Percentiles rank a stretch among this genome's conserved stretches.
Conservation (phyloP, 1,140 invertebrate species). For the Drosophila pectinifera region DNA sequence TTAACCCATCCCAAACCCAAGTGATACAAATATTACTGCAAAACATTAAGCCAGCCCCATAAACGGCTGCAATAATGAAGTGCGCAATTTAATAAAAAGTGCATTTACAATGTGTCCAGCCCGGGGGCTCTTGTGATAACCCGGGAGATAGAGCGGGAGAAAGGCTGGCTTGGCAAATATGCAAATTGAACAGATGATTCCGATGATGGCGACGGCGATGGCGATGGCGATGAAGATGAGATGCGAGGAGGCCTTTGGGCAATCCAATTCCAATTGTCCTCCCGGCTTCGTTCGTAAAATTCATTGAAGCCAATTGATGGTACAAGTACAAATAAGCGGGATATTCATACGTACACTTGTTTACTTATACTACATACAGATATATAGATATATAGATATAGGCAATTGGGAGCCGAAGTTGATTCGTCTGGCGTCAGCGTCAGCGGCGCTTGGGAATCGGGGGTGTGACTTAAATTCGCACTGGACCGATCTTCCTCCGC, state of each 20-base stretch:
- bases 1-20: slow-evolving; percentile 5
- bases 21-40: slow-evolving; percentile 16
- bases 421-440: slow-evolving; percentile 52
- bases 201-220: background rate
- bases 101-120: slow-evolving; percentile 14
- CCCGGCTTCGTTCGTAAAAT: slow-evolving; percentile 61
- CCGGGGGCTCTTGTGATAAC: slow-evolving; percentile 19
- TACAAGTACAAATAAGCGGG: slow-evolving; percentile 54
- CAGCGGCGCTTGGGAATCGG: slow-evolving; percentile 11
- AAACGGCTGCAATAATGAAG: slow-evolving; percentile 22
- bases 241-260: slow-evolving; percentile 30
- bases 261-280: slow-evolving; percentile 49
- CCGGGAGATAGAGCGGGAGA: slow-evolving; percentile 11
- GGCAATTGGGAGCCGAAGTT: slow-evolving; percentile 21
- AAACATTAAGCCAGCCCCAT: slow-evolving; percentile 20
- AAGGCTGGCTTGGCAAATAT: slow-evolving; percentile 6
- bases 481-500: slow-evolving; percentile 26
- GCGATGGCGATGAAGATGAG: slow-evolving; percentile 9
- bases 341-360: slow-evolving; percentile 13
- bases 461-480: slow-evolving; percentile 8
- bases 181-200: slow-evolving; percentile 34
- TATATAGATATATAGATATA: slow-evolving; percentile 4
- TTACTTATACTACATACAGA: slow-evolving; percentile 20
- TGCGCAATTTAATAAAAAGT: slow-evolving; percentile 44
- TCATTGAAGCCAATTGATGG: slow-evolving; percentile 77